Conservation (phyloP, 2,113 vertebrate genomes). For the Triplophysa rosa region DNA sequence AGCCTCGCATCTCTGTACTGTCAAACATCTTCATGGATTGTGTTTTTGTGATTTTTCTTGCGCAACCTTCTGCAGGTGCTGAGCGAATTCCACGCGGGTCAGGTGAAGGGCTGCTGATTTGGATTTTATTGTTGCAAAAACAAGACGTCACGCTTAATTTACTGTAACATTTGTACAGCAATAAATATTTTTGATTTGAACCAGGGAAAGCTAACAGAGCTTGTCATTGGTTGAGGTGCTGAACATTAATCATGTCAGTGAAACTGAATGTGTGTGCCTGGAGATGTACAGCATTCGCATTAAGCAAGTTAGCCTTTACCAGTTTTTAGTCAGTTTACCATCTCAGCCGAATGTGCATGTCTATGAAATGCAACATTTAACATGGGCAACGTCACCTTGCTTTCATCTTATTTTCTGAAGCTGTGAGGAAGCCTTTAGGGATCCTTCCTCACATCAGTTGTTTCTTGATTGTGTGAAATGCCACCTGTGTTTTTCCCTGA, state of each 20-base stretch:
- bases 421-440: not conserved
- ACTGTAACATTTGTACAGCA: not conserved
- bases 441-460: not conserved
- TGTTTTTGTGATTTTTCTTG: constrained; percentile 86
- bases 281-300: too few relatives aligned
- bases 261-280: too few relatives aligned
- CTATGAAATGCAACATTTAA: not conserved
- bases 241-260: not conserved
- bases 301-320: too few relatives aligned
- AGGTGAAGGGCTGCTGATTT: constrained; percentile 69
- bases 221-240: not conserved
- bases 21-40: constrained; percentile 84
- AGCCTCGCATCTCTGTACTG: constrained; percentile 80
- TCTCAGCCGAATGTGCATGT: not conserved
- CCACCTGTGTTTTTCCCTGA: not conserved
- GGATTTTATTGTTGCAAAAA: not conserved
- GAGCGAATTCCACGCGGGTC: constrained; percentile 72
- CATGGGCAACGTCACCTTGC: not conserved
- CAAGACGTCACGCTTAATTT: not conserved
- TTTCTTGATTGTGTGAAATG: constrained; percentile 16
- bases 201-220: not conserved
- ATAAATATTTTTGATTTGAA: not conserved
- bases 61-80: constrained; percentile 76
- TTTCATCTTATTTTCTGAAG: not conserved
- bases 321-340: not conserved